Evolutionary conservation across 2,888 invertebrate genomes (phyloP).

Genomic region (Galeopsomyia nigrocyanea): DNA sequence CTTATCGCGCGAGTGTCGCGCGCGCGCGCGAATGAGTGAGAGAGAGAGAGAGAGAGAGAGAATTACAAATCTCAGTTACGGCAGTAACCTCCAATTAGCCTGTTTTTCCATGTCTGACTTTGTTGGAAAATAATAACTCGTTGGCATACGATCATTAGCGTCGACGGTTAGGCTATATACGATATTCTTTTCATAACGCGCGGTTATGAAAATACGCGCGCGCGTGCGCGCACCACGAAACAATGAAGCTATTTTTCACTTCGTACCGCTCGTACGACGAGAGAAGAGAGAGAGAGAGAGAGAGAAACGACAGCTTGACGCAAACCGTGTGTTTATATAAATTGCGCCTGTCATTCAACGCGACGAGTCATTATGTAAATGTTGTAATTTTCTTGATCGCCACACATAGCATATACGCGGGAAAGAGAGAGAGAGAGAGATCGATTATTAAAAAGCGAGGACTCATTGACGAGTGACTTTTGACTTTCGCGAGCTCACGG

Average conservation of each 20-base stretch:
- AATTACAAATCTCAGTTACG: too few relatives aligned
- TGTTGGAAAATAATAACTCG: too few relatives aligned
- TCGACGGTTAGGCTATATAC: too few relatives aligned
- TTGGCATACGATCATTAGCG: too few relatives aligned
- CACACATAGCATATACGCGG: background rate
- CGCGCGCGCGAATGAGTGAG: background rate
- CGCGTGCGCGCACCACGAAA: slow-evolving; percentile 30
- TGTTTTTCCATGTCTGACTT: too few relatives aligned
- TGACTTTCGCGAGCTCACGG: slow-evolving; percentile 32
- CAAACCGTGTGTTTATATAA: slow-evolving; percentile 36
- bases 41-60: too few relatives aligned
- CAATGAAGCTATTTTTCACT: slow-evolving; percentile 44
- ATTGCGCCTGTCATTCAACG: slow-evolving; percentile 43
- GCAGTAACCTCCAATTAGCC: too few relatives aligned
- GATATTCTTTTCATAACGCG: background rate
- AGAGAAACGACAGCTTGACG: slow-evolving; percentile 31
- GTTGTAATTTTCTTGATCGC: slow-evolving; percentile 41
- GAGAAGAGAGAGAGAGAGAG: slow-evolving; percentile 4
- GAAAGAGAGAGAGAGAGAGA: slow-evolving; percentile 11
- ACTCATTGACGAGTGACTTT: background rate
- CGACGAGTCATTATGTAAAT: slow-evolving; percentile 44
- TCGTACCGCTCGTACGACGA: background rate
- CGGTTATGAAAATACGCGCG: slow-evolving; percentile 27
- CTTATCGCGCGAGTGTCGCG: background rate
- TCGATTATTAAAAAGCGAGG: slow-evolving; percentile 32